Evolutionary conservation across 1,140 invertebrate species (phyloP).

Genomic region (Dreissena rostriformis): DNA sequence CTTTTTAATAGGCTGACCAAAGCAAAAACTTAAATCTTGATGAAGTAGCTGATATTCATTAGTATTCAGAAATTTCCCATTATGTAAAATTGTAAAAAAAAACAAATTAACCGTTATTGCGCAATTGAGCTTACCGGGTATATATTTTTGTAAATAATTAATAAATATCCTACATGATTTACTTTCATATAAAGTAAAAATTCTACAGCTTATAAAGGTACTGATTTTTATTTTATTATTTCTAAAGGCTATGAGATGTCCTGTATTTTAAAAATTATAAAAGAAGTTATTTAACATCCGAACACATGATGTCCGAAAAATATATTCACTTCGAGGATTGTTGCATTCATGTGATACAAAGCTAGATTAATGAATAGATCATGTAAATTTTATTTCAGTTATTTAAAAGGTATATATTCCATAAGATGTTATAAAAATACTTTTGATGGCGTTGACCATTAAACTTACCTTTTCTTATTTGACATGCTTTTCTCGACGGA

Average conservation of each 20-base stretch:
- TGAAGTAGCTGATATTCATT: too few species aligned
- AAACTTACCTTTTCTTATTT: constrained; percentile 52
- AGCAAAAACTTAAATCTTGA: too few species aligned
- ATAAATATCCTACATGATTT: neutral
- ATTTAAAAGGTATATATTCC: neutral
- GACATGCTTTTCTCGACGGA: constrained; percentile 62
- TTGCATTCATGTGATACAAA: neutral
- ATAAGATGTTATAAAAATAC: neutral
- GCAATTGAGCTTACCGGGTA: neutral
- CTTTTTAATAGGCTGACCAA: too few species aligned
- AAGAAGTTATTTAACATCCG: neutral
- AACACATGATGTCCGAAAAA: constrained; percentile 3
- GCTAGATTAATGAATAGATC: neutral
- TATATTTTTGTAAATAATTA: neutral
- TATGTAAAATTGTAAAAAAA: too few species aligned
- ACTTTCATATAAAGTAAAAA: neutral
- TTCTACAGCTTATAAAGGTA: neutral
- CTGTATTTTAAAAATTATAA: neutral
- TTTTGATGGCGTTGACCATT: neutral
- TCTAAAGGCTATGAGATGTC: neutral
- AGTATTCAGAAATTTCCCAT: too few species aligned
- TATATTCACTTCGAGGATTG: neutral
- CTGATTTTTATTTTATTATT: neutral
- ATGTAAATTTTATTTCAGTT: neutral
- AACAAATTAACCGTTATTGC: too few species aligned